A percentile compares a stretch with the other conserved stretches of the same genome.
Conservation (phyloP, 2,113 vertebrate species). For the Hippocampus barbouri region DNA sequence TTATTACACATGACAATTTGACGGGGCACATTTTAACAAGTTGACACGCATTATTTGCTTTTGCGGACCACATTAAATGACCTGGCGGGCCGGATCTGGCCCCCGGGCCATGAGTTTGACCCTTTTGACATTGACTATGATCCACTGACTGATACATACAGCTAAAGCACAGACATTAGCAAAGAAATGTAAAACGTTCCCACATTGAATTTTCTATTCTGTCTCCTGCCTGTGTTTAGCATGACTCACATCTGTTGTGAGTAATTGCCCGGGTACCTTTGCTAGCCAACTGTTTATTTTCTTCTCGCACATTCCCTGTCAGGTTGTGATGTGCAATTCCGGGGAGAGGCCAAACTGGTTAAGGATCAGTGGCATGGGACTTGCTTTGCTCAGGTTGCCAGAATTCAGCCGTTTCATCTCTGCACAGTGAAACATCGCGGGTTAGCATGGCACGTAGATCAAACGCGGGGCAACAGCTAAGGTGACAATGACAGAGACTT, state of each 20-base stretch:
- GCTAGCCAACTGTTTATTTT: conserved; percentile 54
- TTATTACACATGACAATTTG: too few relatives aligned
- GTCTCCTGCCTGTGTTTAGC: neutral
- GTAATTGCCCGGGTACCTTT: conserved; percentile 43
- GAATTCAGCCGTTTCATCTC: conserved; percentile 66
- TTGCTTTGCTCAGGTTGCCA: conserved; percentile 62
- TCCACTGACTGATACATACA: neutral
- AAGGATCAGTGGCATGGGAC: conserved; percentile 54
- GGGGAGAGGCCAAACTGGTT: conserved; percentile 52
- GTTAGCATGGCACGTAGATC: conserved; percentile 53
- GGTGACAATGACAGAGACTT: conserved; percentile 57
- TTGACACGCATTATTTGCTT: too few relatives aligned
- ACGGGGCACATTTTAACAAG: too few relatives aligned
- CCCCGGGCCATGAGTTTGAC: too few relatives aligned
- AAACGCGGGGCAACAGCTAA: conserved; percentile 51
- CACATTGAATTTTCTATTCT: neutral
- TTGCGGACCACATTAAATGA: too few relatives aligned
- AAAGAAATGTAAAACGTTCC: conserved; percentile 13
- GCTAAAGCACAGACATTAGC: conserved; percentile 10
- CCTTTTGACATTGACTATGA: too few relatives aligned
- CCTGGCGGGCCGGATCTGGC: too few relatives aligned
- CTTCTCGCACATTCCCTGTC: conserved; percentile 32
- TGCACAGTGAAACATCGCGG: conserved; percentile 36
- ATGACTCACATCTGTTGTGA: conserved; percentile 40
- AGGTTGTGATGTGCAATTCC: conserved; percentile 57